phyloP scores from a whole-genome alignment of 2,113 vertebrate species.

The Xerus inauris region DNA sequence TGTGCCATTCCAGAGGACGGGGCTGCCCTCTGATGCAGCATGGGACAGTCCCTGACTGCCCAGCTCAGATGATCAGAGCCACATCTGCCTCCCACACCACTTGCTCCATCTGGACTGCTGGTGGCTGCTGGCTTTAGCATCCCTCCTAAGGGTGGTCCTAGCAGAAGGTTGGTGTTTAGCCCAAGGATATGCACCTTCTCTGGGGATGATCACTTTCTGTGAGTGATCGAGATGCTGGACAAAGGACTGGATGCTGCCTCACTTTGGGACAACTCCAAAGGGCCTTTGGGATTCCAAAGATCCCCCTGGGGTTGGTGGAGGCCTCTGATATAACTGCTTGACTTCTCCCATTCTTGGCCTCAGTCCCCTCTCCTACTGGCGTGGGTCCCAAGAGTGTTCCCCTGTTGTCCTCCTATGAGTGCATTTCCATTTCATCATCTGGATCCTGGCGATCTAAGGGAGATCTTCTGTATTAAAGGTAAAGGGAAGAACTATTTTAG shows the following conservation, averaged over 20 bases:
- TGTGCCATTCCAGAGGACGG: too few relatives aligned
- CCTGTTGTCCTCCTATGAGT: accelerated
- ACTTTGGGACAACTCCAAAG: background rate
- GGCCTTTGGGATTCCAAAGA: background rate
- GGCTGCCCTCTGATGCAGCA: too few relatives aligned
- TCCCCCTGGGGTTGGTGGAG: background rate
- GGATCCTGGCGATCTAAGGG: background rate
- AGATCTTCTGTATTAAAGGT: background rate
- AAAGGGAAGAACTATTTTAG: slow-evolving; percentile 6
- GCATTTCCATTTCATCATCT: background rate
- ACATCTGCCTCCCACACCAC: accelerated
- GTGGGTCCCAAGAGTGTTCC: background rate
- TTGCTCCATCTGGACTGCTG: background rate
- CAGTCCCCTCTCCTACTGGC: background rate
- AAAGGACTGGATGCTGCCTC: background rate
- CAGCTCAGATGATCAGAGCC: background rate
- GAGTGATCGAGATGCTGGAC: too few relatives aligned
- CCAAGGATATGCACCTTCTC: accelerated
- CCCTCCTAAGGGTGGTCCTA: background rate
- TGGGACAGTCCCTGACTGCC: accelerated
- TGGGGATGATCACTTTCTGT: background rate
- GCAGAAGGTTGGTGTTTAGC: too few relatives aligned
- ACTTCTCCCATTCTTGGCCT: background rate
- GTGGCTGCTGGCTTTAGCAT: background rate
- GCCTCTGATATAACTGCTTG: too few relatives aligned